Conservation (phyloP, 2,113 vertebrate genomes). For the human (Homo sapiens) region DNA sequence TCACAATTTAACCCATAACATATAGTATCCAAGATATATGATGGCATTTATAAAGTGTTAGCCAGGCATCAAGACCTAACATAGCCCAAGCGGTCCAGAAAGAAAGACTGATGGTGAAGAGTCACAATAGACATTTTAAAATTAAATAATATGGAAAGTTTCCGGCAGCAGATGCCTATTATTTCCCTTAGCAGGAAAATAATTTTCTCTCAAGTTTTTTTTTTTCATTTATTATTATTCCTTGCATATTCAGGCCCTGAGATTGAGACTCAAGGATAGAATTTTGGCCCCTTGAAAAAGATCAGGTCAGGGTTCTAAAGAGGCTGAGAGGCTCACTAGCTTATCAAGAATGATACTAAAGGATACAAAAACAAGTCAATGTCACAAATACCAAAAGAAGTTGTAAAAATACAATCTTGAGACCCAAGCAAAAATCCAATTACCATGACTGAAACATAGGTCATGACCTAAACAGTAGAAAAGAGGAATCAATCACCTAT, state of each 20-base stretch:
- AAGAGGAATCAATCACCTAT: background rate
- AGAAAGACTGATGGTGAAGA: background rate
- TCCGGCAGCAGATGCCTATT: background rate
- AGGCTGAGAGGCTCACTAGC: background rate
- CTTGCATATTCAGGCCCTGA: background rate
- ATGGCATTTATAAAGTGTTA: background rate
- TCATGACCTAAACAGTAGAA: background rate
- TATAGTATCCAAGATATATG: background rate
- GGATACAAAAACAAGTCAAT: background rate
- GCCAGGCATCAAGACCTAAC: background rate
- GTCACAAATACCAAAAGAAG: background rate
- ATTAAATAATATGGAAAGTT: background rate
- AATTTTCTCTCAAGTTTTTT: background rate
- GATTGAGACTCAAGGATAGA: background rate
- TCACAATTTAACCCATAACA: background rate
- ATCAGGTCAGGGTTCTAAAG: background rate
- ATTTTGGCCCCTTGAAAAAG: background rate
- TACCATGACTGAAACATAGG: background rate
- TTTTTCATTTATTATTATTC: background rate
- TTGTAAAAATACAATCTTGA: background rate
- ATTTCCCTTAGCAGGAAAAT: background rate
- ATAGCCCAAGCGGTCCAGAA: background rate
- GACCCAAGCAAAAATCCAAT: background rate
- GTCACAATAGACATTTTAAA: background rate
- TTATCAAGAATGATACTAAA: background rate